These are phyloP conservation scores for Cylas formicarius DNA, from an alignment of 1,140 invertebrate species.

Conservation along the genomic window DNA sequence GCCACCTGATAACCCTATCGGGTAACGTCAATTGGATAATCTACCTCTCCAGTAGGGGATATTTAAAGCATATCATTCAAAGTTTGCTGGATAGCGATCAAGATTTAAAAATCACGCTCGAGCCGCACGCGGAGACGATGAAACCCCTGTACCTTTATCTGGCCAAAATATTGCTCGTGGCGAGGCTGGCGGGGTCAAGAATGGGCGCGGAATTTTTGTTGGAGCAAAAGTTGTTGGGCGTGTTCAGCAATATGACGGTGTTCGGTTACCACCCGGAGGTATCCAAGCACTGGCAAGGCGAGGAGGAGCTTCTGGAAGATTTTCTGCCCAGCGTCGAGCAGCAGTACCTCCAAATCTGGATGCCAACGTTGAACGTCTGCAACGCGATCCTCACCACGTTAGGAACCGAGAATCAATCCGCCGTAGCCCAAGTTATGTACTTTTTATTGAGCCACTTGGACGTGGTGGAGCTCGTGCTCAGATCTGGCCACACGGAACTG, in stretches of 20 bases:
- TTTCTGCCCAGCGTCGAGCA: constrained; percentile 50
- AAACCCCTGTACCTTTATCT: constrained; percentile 79
- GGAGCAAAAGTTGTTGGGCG: constrained; percentile 63
- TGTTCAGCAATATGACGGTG: constrained; percentile 68
- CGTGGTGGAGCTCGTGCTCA: constrained; percentile 66
- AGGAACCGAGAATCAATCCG: constrained; percentile 73
- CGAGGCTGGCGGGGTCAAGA: constrained; percentile 58
- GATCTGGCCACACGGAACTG: constrained; percentile 56
- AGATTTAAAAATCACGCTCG: constrained; percentile 60
- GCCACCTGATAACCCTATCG: constrained; percentile 70
- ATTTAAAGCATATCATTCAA: constrained; percentile 77
- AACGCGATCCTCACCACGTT: constrained; percentile 74
- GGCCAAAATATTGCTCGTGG: constrained; percentile 77
- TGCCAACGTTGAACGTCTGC: constrained; percentile 71
- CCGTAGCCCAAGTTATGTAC: constrained; percentile 68
- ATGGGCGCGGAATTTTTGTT: constrained; percentile 70
- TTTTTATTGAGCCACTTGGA: constrained; percentile 75
- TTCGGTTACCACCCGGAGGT: constrained; percentile 71
- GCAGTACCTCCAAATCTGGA: constrained; percentile 73
- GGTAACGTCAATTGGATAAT: constrained; percentile 65
- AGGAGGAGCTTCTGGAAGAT: constrained; percentile 31
- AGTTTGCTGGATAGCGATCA: constrained; percentile 68
- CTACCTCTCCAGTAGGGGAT: constrained; percentile 70
- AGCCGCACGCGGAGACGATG: constrained; percentile 60
- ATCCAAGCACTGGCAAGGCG: constrained; percentile 42